These are phyloP conservation scores for Cylindroiulus punctatus DNA, from an alignment of 2,888 invertebrate genomes.

Conservation along the genomic window DNA sequence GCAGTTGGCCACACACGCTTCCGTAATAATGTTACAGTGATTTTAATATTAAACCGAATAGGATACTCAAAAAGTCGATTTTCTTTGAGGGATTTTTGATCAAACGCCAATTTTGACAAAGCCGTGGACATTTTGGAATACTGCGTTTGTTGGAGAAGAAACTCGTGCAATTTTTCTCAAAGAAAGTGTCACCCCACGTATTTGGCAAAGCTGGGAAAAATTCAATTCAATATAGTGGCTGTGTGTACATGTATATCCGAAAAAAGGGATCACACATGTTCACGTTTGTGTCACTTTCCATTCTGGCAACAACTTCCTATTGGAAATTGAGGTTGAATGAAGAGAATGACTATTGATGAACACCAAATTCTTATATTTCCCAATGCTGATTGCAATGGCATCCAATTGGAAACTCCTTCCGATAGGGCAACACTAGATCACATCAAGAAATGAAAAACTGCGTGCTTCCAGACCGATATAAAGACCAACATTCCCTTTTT, in stretches of 20 bases:
- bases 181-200: conserved; percentile 6
- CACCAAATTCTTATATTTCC: neutral
- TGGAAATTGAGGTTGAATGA: conserved; percentile 32
- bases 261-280: neutral
- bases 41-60: neutral
- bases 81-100: neutral
- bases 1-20: neutral
- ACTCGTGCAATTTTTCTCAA: neutral
- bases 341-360: neutral
- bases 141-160: neutral
- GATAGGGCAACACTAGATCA: neutral
- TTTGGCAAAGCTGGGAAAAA: neutral
- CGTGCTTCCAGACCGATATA: neutral
- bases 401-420: neutral
- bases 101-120: neutral
- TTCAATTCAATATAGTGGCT: neutral
- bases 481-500: neutral
- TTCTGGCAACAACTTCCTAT: conserved; percentile 9
- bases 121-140: neutral
- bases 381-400: neutral
- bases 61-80: neutral
- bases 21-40: neutral
- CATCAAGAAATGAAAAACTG: neutral
- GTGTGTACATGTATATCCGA: neutral
- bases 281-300: conserved; percentile 22